phyloP scores from a whole-genome alignment of 2,888 invertebrate species.

The Orthonychiurus folsomi region DNA sequence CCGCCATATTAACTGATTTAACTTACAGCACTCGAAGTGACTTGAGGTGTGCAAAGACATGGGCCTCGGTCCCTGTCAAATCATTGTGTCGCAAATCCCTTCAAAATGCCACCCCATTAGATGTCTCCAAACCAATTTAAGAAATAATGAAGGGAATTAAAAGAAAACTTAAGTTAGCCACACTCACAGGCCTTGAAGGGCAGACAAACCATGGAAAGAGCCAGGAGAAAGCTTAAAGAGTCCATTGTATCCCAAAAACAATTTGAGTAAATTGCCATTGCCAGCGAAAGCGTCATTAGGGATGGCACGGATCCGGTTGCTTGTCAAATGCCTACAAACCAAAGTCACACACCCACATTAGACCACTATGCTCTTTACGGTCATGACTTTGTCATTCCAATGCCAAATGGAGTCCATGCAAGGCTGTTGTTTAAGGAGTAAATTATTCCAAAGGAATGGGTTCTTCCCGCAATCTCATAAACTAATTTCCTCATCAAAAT shows the following conservation, averaged over 20 bases:
- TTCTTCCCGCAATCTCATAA: no score
- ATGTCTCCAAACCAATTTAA: conserved; percentile 1
- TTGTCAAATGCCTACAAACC: conserved; percentile 28
- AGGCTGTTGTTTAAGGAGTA: no score
- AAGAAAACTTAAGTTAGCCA: conserved; percentile 8
- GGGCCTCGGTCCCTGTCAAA: conserved; percentile 44
- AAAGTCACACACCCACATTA: not conserved
- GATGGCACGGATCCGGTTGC: conserved; percentile 28
- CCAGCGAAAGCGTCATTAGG: conserved; percentile 24
- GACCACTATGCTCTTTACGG: no score
- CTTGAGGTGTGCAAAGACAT: conserved; percentile 45
- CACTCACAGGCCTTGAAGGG: conserved; percentile 34
- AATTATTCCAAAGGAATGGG: no score
- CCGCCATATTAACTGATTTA: no score
- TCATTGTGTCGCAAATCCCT: conserved; percentile 50
- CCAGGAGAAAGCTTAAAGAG: conserved; percentile 22
- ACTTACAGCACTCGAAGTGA: conserved; percentile 48
- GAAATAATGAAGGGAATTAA: not conserved
- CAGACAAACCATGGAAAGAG: conserved; percentile 27
- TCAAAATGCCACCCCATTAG: conserved; percentile 27
- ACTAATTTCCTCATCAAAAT: no score
- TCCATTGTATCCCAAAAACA: conserved; percentile 33
- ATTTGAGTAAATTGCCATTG: conserved; percentile 25
- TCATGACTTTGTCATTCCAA: no score
- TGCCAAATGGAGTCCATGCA: no score